phyloP scores from a whole-genome alignment of 1,140 invertebrate genomes.

The Polypedilum vanderplanki region DNA sequence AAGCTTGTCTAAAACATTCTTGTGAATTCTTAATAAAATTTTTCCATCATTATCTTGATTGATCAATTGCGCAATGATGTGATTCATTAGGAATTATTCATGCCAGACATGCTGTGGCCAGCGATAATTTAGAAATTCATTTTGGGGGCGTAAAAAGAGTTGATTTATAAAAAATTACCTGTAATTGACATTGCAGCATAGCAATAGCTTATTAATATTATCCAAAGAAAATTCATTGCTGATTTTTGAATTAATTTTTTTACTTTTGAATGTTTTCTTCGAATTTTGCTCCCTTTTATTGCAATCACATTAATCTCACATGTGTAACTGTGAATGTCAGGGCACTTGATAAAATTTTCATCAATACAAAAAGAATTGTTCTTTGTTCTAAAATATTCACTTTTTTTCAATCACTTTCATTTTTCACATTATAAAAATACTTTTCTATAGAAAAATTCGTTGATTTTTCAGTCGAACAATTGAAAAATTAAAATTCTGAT shows the following conservation, averaged over 20 bases:
- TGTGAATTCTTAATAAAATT: too few species aligned
- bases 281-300: neutral
- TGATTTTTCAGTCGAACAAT: neutral
- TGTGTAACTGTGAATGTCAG: neutral
- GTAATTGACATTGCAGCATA: too few species aligned
- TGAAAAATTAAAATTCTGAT: neutral
- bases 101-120: too few species aligned
- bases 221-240: constrained; percentile 12
- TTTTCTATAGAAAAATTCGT: neutral
- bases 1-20: too few species aligned
- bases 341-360: neutral
- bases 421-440: too few species aligned
- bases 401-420: too few species aligned
- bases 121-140: too few species aligned
- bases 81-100: too few species aligned
- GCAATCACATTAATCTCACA: neutral
- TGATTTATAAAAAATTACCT: too few species aligned
- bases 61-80: too few species aligned
- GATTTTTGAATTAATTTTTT: neutral
- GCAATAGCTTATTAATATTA: neutral
- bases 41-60: too few species aligned
- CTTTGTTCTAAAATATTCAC: neutral
- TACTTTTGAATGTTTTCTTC: neutral
- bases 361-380: neutral
- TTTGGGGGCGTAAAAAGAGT: too few species aligned